Evolutionary conservation across 2,888 invertebrate genomes (phyloP), one percentile per base, ranked within the genome.

Genomic region (Volucella inanis): DNA sequence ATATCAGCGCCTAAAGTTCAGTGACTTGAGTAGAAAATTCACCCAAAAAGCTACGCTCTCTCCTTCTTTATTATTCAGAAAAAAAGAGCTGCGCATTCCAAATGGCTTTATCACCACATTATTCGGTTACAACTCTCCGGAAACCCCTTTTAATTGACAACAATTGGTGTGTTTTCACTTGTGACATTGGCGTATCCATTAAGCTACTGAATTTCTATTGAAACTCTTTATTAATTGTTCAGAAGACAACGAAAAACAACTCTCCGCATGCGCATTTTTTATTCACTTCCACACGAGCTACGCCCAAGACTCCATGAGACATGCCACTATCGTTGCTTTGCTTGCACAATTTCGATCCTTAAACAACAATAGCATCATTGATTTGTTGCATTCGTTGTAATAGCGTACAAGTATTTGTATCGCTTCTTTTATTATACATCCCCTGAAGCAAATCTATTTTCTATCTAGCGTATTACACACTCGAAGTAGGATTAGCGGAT

Each of bases 281-380:
- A 31, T 6, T 31, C 31, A 31, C 31, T 31, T 31, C 55, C 39
- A 3, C 12, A 59, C 41, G 15, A 38, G 39, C 38, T 38, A 10
- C 55, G 38, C 39, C 39, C 14, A 8, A 14, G 39, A 39, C 55
- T 10, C 39, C 8, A n/a, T 11, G 12, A 22, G 55, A n/a, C 55
- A 39, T 3, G 14, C 39, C 9, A 41, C 31, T 45, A 22, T 9
- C 10, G 3, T 22, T 47, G 22, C 8, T 8, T 57, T 47, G 14
- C 31, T 68, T 45, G 55, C 54, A 67, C 47, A 62, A 62, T 31
- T 31, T 41, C 57, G 57, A 57, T n/a, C n/a, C n/a, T 31, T 45
- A n/a, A n/a, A 45, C 55, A 68, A 41, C 8, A 45, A 45, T 3
- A 57, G 38, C 68, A 68, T 18, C 22, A 68, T 10, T 18, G 18